phyloP scores from a whole-genome alignment of 2,888 invertebrate genomes.

The Eueremaeus valkanovi region DNA sequence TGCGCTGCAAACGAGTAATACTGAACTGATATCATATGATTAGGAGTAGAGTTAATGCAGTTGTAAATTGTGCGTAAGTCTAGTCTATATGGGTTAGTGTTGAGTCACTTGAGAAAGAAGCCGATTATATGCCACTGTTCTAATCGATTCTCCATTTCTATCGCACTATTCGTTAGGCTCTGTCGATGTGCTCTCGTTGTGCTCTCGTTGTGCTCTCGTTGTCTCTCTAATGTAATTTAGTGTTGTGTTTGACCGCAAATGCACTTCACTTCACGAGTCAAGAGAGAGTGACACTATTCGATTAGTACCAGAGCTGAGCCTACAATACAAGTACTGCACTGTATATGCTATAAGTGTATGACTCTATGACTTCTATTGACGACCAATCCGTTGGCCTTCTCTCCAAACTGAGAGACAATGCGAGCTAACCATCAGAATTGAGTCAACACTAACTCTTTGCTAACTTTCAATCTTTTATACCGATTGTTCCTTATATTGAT shows the following conservation, averaged over 20 bases:
- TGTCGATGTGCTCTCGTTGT: too few relatives aligned
- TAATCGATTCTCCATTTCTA: constrained; percentile 36
- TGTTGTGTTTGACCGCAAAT: constrained; percentile 33
- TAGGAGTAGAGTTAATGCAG: constrained; percentile 3
- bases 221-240: constrained; percentile 36
- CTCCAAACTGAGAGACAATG: background rate
- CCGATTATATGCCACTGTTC: background rate
- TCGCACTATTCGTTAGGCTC: background rate
- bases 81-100: constrained; percentile 24
- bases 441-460: constrained; percentile 1
- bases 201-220: constrained; percentile 14
- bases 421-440: background rate
- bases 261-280: constrained; percentile 30
- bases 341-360: background rate
- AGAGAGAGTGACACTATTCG: constrained; percentile 30
- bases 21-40: background rate
- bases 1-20: background rate
- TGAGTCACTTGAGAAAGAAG: constrained; percentile 27
- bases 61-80: constrained; percentile 23
- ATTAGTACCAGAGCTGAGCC: constrained; percentile 5
- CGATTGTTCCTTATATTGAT: background rate
- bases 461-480: constrained; percentile 17
- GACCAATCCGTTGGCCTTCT: constrained; percentile 8
- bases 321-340: background rate
- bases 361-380: too few relatives aligned